phyloP scores from a whole-genome alignment of 2,113 vertebrate genomes.

The Ornithorhynchus anatinus region DNA sequence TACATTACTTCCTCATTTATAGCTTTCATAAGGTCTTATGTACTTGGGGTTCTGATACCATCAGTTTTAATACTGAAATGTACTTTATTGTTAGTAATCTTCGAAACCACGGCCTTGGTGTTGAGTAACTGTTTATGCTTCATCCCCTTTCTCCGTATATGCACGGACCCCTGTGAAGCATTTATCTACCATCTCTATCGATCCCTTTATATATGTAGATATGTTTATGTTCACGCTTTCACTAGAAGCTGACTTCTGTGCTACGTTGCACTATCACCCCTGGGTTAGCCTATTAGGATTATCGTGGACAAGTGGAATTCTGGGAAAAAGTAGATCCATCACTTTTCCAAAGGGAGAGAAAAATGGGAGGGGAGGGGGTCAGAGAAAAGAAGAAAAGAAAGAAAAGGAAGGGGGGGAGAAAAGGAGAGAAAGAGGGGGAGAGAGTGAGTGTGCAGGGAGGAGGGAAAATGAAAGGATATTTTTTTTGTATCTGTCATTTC shows the following conservation, averaged over 20 bases:
- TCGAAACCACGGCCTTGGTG: slow-evolving; percentile 16
- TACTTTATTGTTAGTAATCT: slow-evolving; percentile 28
- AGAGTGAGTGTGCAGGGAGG: slow-evolving; percentile 70
- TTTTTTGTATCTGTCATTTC: slow-evolving; percentile 99
- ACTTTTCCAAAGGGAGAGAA: slow-evolving; percentile 72
- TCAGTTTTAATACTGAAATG: slow-evolving; percentile 22
- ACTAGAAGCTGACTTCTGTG: slow-evolving; percentile 15
- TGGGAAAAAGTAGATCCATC: slow-evolving; percentile 68
- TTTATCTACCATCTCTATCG: slow-evolving; percentile 15
- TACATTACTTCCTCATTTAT: too few relatives aligned
- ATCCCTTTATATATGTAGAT: not conserved
- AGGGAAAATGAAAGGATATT: slow-evolving; percentile 93
- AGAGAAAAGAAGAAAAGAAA: slow-evolving; percentile 26
- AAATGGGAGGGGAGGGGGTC: slow-evolving; percentile 45
- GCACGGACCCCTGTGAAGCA: not conserved
- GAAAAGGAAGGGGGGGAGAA: slow-evolving; percentile 53
- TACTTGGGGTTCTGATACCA: slow-evolving; percentile 4
- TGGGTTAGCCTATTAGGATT: slow-evolving; percentile 58
- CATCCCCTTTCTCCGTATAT: slow-evolving; percentile 6
- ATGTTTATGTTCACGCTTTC: not conserved
- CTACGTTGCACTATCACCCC: not conserved
- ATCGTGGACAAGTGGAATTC: slow-evolving; percentile 58
- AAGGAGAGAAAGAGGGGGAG: slow-evolving; percentile 39
- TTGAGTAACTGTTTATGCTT: not conserved
- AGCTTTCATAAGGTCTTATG: not conserved